Base-by-base conservation (phyloP, 2,113 vertebrate genomes). In the Tupaia tana region DNA sequence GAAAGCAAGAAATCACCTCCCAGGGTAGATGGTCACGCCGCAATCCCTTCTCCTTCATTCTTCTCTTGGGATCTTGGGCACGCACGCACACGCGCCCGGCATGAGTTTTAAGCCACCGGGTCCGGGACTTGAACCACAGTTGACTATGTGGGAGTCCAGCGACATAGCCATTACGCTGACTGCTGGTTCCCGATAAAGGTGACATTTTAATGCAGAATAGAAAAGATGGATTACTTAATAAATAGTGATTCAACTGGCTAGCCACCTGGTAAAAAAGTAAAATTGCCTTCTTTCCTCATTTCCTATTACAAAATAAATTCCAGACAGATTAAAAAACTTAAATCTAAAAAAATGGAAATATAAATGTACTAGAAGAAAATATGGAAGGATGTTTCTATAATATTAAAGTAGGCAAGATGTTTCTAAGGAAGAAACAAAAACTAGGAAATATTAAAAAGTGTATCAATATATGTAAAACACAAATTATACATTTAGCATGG, bases 361-460 rank as follows among this genome's bases (percentile, higher is more conserved):
- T 66, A 91, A 91, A 89, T 81, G n/a, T 61, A 91, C 67, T 96
- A 93, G 73, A 90, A 93, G 86, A 94, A 94, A 97, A 94, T 56
- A 63, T 31, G 24, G 18, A 10, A 75, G 16, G 54, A 52, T 43
- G 2, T 77, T 94, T 92, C 58, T 34, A 31, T 89, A 73, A 69
- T 58, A 80, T 16, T 54, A 20, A 20, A 75, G 9, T 74, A 89
- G 22, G 9, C 1, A 83, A 63, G 7, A 54, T 4, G 15, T 93
- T 92, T 82, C 25, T 63, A 83, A 71, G 15, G 25, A 85, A 86
- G 69, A 94, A 80, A 86, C 5, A 85, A 94, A 84, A 64, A 1
- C 34, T 58, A 69, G 13, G 80, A 29, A 13, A 64, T 34, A 27
- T 75, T 71, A 80, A 79, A 69, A 9, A 87, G 8, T 7, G 34